Evolutionary conservation across 2,797 vertebrate species (phyloP).

Genomic region (Ctenopoma multispine): DNA sequence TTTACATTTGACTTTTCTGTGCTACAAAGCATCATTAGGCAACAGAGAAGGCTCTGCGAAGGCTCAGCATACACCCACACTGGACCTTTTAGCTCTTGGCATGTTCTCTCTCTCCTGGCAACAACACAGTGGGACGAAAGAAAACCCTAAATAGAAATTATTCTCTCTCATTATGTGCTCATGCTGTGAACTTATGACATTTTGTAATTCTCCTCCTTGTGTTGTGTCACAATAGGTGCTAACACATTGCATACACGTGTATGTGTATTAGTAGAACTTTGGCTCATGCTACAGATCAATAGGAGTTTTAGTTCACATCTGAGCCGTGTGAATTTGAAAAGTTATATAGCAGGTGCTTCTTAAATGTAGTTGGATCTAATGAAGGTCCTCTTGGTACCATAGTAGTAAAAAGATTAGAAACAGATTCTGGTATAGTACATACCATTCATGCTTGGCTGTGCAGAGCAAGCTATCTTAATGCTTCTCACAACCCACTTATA

Average conservation of each 20-base stretch:
- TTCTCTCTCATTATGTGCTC: constrained; percentile 57
- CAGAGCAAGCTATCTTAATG: constrained; percentile 1
- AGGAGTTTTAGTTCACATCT: background rate
- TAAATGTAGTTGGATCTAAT: constrained; percentile 6
- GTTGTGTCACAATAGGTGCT: constrained; percentile 7
- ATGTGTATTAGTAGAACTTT: background rate
- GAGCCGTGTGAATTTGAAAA: constrained; percentile 7
- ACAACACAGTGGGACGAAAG: constrained; percentile 63
- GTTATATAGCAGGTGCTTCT: constrained; percentile 2
- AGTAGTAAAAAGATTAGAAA: constrained; percentile 17
- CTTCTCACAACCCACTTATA: constrained; percentile 19
- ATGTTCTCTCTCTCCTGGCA: constrained; percentile 52
- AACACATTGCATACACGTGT: constrained; percentile 7
- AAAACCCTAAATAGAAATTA: constrained; percentile 60
- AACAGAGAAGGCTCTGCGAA: constrained; percentile 45
- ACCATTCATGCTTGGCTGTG: constrained; percentile 16
- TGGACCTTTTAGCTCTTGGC: constrained; percentile 69
- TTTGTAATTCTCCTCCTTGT: constrained; percentile 36
- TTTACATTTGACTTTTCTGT: constrained; percentile 69
- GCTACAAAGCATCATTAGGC: constrained; percentile 78
- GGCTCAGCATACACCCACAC: constrained; percentile 64
- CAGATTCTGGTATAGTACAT: constrained; percentile 28
- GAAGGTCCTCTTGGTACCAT: constrained; percentile 23
- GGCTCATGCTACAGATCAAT: background rate
- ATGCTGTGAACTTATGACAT: constrained; percentile 53